These are phyloP conservation scores for Calvadosia cruxmelitensis DNA, from an alignment of 30 jellyfish, hydroid and myxozoan species.

Conservation along the genomic window DNA sequence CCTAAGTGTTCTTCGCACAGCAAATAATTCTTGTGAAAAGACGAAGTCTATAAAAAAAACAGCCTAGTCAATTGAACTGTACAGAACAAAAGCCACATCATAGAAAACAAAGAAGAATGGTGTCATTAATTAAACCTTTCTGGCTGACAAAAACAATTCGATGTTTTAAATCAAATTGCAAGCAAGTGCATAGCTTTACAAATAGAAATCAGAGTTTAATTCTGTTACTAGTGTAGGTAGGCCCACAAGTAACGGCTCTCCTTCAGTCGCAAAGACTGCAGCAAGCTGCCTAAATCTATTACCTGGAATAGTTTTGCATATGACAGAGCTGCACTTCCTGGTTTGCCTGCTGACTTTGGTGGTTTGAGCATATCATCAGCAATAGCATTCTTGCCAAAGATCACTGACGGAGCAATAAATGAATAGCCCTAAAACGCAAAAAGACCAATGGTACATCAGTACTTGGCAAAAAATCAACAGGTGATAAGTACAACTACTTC, in stretches of 20 bases:
- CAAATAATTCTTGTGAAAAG: slow-evolving; percentile 65
- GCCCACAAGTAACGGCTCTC: too few species aligned
- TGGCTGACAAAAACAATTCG: too few species aligned
- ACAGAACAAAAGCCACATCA: too few species aligned
- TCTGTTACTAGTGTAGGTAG: too few species aligned
- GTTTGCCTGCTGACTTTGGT: slow-evolving; percentile 11
- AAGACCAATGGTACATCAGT: background rate
- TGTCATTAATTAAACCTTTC: too few species aligned
- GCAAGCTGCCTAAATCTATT: too few species aligned
- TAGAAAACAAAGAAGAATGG: too few species aligned
- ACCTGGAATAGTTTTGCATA: slow-evolving; percentile 75
- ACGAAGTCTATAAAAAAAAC: slow-evolving; percentile 41
- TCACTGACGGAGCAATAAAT: slow-evolving; percentile 88
- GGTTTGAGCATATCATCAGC: slow-evolving; percentile 73
- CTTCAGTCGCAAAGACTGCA: too few species aligned
- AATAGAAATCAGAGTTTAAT: too few species aligned
- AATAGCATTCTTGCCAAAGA: slow-evolving; percentile 71
- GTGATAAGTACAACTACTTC: background rate
- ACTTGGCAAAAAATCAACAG: background rate
- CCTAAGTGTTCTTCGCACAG: slow-evolving; percentile 82
- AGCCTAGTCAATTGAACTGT: background rate
- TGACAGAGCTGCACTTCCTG: slow-evolving; percentile 66
- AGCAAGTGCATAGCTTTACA: too few species aligned
- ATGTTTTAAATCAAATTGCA: too few species aligned
- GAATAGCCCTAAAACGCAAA: slow-evolving; percentile 67